These are phyloP conservation scores for Phoenicopterus ruber DNA, from an alignment of 2,113 vertebrate genomes.

Conservation along the genomic window DNA sequence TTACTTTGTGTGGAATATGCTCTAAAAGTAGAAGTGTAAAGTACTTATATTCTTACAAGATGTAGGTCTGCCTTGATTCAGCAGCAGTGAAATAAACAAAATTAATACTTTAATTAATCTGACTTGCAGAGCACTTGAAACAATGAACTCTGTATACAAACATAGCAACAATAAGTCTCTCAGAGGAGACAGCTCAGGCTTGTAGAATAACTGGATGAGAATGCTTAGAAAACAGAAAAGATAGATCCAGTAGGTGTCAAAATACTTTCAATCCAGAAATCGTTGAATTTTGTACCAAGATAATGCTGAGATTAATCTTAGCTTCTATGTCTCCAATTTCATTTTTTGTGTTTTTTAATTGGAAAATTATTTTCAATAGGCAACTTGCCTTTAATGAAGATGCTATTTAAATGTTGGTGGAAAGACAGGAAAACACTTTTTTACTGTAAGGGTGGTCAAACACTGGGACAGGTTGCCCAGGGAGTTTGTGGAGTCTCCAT, in stretches of 20 bases:
- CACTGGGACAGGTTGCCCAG: neutral
- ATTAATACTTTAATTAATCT: conserved; percentile 69
- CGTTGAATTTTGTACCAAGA: neutral
- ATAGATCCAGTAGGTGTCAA: neutral
- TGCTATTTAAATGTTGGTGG: neutral
- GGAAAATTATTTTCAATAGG: neutral
- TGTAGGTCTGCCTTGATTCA: conserved; percentile 53
- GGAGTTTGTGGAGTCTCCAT: neutral
- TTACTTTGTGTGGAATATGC: conserved; percentile 53
- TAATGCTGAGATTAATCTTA: neutral
- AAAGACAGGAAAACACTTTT: neutral
- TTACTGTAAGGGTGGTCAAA: neutral
- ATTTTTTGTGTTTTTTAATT: neutral
- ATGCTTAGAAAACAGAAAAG: neutral
- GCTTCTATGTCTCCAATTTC: neutral
- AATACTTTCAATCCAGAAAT: neutral
- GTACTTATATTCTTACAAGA: neutral
- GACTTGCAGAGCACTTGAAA: conserved; percentile 66
- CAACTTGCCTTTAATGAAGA: neutral
- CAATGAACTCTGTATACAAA: conserved; percentile 43
- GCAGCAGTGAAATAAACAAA: conserved; percentile 63
- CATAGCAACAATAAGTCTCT: conserved; percentile 33
- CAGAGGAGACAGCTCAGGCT: neutral
- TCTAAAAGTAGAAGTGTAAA: conserved; percentile 36
- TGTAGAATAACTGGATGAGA: neutral